phyloP scores from a whole-genome alignment of 92 coral and sea anemone species.

The Diadumene lineata region DNA sequence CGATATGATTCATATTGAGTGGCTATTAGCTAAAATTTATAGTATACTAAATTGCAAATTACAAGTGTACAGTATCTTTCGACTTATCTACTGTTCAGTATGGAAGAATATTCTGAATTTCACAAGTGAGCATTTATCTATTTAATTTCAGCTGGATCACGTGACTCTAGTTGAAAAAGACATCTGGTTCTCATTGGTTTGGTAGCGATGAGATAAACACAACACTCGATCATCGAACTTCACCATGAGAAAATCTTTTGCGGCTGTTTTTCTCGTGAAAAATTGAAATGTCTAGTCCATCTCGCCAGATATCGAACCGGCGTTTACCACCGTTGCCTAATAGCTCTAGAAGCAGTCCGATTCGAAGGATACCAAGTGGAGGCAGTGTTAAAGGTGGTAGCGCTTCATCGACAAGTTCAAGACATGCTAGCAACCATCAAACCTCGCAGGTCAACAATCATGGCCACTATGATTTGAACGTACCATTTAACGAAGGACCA shows the following conservation, averaged over 20 bases:
- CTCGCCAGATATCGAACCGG: constrained; percentile 90
- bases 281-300: constrained; percentile 88
- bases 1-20: neutral
- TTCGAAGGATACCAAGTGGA: constrained; percentile 51
- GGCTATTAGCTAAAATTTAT: neutral
- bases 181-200: constrained; percentile 21
- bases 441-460: constrained; percentile 47
- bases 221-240: constrained; percentile 20
- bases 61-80: neutral
- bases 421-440: constrained; percentile 69
- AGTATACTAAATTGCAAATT: neutral
- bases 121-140: constrained; percentile 5
- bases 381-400: constrained; percentile 37
- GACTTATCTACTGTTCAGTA: neutral
- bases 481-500: constrained; percentile 83
- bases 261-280: constrained; percentile 2
- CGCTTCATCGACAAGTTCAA: constrained; percentile 40
- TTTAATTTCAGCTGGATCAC: constrained; percentile 8
- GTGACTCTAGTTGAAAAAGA: constrained; percentile 22
- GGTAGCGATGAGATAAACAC: constrained; percentile 15
- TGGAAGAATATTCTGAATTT: neutral
- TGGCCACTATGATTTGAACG: constrained; percentile 78
- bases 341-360: constrained; percentile 70
- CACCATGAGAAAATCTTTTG: constrained; percentile 23
- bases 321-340: constrained; percentile 93